Base-by-base conservation (phyloP, 2,113 vertebrate genomes). In the Nothocercus nigrocapillus region DNA sequence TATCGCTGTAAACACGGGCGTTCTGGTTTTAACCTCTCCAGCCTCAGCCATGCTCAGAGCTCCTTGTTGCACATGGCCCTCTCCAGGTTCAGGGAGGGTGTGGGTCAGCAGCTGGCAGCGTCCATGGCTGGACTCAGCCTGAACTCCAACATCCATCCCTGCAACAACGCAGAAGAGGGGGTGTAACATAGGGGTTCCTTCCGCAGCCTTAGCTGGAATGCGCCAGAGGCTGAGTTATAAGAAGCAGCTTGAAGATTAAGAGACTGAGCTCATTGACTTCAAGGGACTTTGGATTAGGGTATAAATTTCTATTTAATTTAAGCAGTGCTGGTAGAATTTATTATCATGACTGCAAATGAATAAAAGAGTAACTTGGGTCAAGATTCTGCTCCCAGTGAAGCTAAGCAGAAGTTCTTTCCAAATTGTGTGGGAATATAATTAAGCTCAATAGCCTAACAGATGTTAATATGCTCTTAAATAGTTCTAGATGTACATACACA, bases 21-120 rank as follows among this genome's bases (percentile, higher is more conserved):
- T 24, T 54, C 17, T 54, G 10, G 6, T 27, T 80, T 88, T 53
- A 64, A 56, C 1, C 1, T 80, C 36, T 85, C 30, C 34, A 7
- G 17, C 4, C 4, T 1, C 3, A 15, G 19, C 64, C 30, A 1
- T 3, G 6, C 27, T 56, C 30, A 66, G 38, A 81, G 2, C 5
- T 82, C 7, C 1, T 3, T 14, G 73, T 61, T 61, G 34, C 14
- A 59, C 4, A 8, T 4, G 22, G 8, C 14, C 79, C 21, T 58
- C 32, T 62, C 4, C 34, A 34, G 59, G 30, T 56, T 25, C 13
- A 38, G 9, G 53, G 0, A 1, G 21, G 18, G 3, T 1, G 0
- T 4, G 6, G 18, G 22, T 12, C 8, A 80, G 25, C 25, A 58
- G 19, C 5, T 47, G 14, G 1, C 32, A 27, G 8, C 66, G 10